Conservation (phyloP, 2,797 vertebrate genomes). For the Percopsis omiscomaycus region DNA sequence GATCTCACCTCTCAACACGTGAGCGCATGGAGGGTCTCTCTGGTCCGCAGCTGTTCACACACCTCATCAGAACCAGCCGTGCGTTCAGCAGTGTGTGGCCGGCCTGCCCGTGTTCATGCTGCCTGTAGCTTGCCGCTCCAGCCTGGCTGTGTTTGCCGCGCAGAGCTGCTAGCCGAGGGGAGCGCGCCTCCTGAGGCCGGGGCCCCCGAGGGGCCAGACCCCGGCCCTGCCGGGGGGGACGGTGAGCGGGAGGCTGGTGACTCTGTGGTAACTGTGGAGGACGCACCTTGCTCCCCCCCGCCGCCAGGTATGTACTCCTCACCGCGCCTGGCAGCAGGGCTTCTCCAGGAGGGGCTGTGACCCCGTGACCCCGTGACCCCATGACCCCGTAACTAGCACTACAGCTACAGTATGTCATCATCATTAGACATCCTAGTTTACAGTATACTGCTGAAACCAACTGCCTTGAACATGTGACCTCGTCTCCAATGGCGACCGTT, state of each 20-base stretch:
- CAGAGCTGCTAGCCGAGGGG: slow-evolving; percentile 74
- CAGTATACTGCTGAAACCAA: too few relatives aligned
- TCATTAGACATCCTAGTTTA: too few relatives aligned
- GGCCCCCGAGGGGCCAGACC: slow-evolving; percentile 52
- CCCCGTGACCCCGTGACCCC: too few relatives aligned
- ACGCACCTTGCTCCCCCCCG: slow-evolving; percentile 58
- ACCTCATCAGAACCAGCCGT: slow-evolving; percentile 19
- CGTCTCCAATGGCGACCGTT: too few relatives aligned
- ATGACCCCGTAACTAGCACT: too few relatives aligned
- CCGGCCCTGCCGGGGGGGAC: slow-evolving; percentile 58
- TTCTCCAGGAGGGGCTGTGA: too few relatives aligned
- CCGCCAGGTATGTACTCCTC: slow-evolving; percentile 71
- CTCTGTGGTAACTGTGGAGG: slow-evolving; percentile 63
- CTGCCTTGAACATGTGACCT: too few relatives aligned
- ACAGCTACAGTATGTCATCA: too few relatives aligned
- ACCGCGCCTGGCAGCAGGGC: slow-evolving; percentile 21
- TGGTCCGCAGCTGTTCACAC: slow-evolving; percentile 63
- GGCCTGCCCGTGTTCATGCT: slow-evolving; percentile 58
- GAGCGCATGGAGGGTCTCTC: slow-evolving; percentile 21
- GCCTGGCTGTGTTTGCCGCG: slow-evolving; percentile 78
- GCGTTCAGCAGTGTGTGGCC: slow-evolving; percentile 54
- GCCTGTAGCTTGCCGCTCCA: slow-evolving; percentile 74
- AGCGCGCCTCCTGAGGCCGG: slow-evolving; percentile 72
- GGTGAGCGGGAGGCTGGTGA: slow-evolving; percentile 55
- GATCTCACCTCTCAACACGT: neutral